Percentiles rank a stretch among this genome's conserved stretches.
Conservation (phyloP, 2,797 vertebrate genomes). For the Pangasius sanitwongsei region DNA sequence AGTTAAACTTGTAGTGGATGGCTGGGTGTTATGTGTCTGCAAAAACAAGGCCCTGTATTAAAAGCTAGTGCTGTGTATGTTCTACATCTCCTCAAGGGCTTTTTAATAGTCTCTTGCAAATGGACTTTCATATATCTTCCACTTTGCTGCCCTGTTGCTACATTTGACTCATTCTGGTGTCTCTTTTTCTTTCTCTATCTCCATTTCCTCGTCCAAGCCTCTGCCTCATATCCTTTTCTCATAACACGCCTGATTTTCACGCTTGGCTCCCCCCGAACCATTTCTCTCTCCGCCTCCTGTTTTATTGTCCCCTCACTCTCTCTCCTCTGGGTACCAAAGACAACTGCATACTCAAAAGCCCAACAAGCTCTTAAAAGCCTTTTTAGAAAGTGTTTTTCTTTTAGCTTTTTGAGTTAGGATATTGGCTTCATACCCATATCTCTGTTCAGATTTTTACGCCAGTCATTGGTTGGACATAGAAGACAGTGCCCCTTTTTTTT, state of each 20-base stretch:
- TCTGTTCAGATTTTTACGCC: background rate
- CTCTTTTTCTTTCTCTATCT: slow-evolving; percentile 29
- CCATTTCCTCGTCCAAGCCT: slow-evolving; percentile 37
- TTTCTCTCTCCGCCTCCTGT: slow-evolving; percentile 30
- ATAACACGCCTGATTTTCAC: slow-evolving; percentile 74
- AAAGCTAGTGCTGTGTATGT: slow-evolving; percentile 31
- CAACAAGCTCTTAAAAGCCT: slow-evolving; percentile 16
- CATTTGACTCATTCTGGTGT: slow-evolving; percentile 41
- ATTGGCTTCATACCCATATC: background rate
- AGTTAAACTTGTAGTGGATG: background rate
- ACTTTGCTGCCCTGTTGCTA: slow-evolving; percentile 49
- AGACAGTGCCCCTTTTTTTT: too few relatives aligned
- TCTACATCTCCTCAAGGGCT: slow-evolving; percentile 50
- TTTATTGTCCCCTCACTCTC: slow-evolving; percentile 42
- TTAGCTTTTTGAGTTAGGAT: background rate
- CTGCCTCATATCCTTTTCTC: slow-evolving; percentile 56
- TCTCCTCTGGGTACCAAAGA: slow-evolving; percentile 37
- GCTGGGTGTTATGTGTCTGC: slow-evolving; percentile 14
- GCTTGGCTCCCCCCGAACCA: slow-evolving; percentile 58
- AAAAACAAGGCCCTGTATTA: slow-evolving; percentile 21
- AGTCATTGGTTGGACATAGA: background rate
- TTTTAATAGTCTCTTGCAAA: slow-evolving; percentile 50
- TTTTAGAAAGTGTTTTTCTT: slow-evolving; percentile 7
- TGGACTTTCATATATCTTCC: slow-evolving; percentile 42
- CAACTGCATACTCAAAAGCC: slow-evolving; percentile 16